Conservation (phyloP, 2,888 invertebrate species). For the Diachrysia chrysitis region DNA sequence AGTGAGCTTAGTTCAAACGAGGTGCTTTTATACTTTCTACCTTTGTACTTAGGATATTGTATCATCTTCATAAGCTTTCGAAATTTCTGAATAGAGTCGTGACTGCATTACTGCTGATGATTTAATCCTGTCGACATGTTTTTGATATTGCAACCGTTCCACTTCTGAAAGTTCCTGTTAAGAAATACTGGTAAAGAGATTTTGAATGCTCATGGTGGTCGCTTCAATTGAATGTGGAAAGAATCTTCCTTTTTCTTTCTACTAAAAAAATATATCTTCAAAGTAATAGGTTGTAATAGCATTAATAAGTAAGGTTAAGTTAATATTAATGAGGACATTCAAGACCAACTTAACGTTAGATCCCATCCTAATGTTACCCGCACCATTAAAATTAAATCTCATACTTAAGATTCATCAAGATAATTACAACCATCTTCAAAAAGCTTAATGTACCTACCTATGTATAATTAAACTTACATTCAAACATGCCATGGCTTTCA, state of each 20-base stretch:
- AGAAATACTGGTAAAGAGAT: background rate
- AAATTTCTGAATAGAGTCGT: conserved; percentile 58
- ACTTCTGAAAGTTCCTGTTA: conserved; percentile 38
- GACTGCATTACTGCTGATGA: conserved; percentile 47
- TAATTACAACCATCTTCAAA: too few species aligned
- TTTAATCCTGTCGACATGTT: conserved; percentile 38
- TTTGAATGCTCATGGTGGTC: background rate
- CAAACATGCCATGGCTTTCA: background rate
- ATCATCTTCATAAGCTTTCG: conserved; percentile 60
- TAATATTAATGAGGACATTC: background rate
- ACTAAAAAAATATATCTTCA: too few species aligned
- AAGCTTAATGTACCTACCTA: background rate
- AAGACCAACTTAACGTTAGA: background rate
- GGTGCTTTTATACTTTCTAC: conserved; percentile 54
- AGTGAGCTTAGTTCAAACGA: conserved; percentile 44
- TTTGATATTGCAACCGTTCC: conserved; percentile 35
- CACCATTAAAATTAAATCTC: background rate
- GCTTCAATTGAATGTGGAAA: background rate
- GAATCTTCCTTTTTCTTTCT: too few species aligned
- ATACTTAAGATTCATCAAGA: background rate
- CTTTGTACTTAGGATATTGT: conserved; percentile 51
- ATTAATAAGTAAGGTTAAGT: background rate
- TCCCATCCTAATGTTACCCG: background rate
- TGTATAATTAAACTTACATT: background rate
- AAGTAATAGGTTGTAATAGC: background rate